A percentile compares a stretch with the other conserved stretches of the same genome.
These are phyloP conservation scores for Chaitophorus viminalis DNA, from an alignment of 2,888 invertebrate species.

Conservation along the genomic window DNA sequence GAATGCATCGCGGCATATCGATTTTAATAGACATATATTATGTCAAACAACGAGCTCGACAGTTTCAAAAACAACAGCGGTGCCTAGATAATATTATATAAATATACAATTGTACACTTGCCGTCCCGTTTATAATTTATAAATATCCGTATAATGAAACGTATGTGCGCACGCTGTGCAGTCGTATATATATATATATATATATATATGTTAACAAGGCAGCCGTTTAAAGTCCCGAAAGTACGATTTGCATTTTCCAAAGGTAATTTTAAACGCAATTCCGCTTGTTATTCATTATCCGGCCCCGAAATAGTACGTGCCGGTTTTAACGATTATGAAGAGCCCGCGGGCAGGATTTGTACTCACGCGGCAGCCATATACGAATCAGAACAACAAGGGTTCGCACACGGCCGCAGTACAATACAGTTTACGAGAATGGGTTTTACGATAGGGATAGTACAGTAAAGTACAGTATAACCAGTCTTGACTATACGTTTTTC, in stretches of 20 bases:
- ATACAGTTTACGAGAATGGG: neutral
- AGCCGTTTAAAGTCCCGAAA: slow-evolving; percentile 37
- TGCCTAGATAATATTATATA: too few species aligned
- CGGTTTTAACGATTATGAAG: slow-evolving; percentile 32
- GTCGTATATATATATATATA: too few species aligned
- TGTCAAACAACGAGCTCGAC: neutral
- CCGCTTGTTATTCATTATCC: slow-evolving; percentile 37
- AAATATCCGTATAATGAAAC: neutral
- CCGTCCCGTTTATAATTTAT: neutral
- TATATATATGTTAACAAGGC: neutral
- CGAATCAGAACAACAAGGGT: neutral
- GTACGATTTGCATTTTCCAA: slow-evolving; percentile 52
- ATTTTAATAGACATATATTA: neutral
- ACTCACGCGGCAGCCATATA: neutral
- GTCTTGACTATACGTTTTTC: slow-evolving; percentile 1
- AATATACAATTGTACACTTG: neutral
- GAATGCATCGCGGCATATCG: neutral
- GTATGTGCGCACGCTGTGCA: too few species aligned
- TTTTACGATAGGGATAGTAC: slow-evolving; percentile 18
- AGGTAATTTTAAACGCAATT: slow-evolving; percentile 52
- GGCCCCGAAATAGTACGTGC: slow-evolving; percentile 26
- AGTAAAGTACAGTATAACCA: too few species aligned
- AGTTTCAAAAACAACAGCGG: neutral
- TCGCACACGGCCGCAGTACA: neutral
- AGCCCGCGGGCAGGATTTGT: slow-evolving; percentile 26